Evolutionary conservation across 2,113 vertebrate species (phyloP).

Genomic region (Sitta europaea): DNA sequence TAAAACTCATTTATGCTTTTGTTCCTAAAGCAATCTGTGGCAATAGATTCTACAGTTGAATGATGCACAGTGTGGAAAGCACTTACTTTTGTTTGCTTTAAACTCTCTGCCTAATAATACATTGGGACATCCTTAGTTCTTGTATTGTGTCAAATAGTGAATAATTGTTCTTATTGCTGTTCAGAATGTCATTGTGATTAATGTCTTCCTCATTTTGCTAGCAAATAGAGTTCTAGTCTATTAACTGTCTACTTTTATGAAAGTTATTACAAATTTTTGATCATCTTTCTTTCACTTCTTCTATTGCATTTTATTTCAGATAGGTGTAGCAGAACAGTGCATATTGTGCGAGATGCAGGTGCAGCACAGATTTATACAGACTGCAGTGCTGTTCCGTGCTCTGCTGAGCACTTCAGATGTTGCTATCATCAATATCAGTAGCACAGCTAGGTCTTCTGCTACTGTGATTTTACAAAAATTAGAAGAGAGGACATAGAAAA

Average conservation of each 20-base stretch:
- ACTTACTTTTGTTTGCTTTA: slow-evolving; percentile 16
- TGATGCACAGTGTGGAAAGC: neutral
- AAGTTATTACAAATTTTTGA: slow-evolving; percentile 8
- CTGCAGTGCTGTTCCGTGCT: neutral
- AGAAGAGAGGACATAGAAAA: neutral
- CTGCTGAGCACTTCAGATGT: neutral
- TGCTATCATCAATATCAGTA: neutral
- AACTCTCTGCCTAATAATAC: slow-evolving; percentile 16
- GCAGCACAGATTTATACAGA: neutral
- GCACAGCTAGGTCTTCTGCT: neutral
- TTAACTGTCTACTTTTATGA: slow-evolving; percentile 34
- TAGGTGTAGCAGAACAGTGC: neutral
- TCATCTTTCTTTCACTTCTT: neutral
- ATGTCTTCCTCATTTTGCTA: neutral
- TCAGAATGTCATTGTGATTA: slow-evolving; percentile 1
- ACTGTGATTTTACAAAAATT: neutral
- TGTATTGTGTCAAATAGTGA: slow-evolving; percentile 2
- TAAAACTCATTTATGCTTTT: slow-evolving; percentile 18
- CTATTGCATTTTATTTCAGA: neutral
- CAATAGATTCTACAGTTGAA: neutral
- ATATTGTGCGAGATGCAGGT: neutral
- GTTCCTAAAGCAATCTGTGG: neutral
- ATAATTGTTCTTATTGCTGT: slow-evolving; percentile 35
- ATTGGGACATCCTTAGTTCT: neutral
- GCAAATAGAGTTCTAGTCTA: slow-evolving; percentile 40